Evolutionary conservation across 2,797 vertebrate species (phyloP).

Genomic region (Pangasius larnaudii): DNA sequence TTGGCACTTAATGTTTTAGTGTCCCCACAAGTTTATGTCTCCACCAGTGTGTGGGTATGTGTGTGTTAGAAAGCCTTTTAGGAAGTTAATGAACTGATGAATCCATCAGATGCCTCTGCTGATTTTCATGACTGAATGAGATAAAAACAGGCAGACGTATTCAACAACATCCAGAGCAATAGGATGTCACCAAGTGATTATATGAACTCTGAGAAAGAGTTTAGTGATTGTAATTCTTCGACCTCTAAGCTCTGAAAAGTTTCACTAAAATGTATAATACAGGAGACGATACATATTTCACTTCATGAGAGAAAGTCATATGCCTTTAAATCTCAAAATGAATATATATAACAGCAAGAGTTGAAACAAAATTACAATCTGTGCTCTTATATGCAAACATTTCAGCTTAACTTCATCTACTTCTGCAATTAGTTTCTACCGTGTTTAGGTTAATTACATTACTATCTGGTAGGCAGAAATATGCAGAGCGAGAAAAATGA

Average conservation of each 20-base stretch:
- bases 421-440: slow-evolving; percentile 72
- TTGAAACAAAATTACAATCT: slow-evolving; percentile 5
- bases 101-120: background rate
- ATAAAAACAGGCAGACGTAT: slow-evolving; percentile 2
- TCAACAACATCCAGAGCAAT: background rate
- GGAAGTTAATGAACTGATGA: slow-evolving; percentile 10
- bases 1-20: slow-evolving; percentile 89
- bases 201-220: background rate
- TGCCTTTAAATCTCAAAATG: background rate
- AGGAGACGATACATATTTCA: background rate
- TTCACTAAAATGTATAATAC: background rate
- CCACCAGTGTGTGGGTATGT: slow-evolving; percentile 56
- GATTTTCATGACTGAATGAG: slow-evolving; percentile 6
- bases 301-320: background rate
- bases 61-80: slow-evolving; percentile 8
- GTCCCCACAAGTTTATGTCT: slow-evolving; percentile 74
- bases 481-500: slow-evolving; percentile 72
- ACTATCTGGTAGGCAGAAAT: slow-evolving; percentile 82
- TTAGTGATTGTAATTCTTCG: background rate
- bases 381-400: slow-evolving; percentile 32
- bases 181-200: background rate
- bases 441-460: slow-evolving; percentile 80
- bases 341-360: background rate
- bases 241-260: background rate
- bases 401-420: slow-evolving; percentile 47